Evolutionary conservation across 2,113 vertebrate species (phyloP).

Genomic region (Haplotaxodon microlepis): DNA sequence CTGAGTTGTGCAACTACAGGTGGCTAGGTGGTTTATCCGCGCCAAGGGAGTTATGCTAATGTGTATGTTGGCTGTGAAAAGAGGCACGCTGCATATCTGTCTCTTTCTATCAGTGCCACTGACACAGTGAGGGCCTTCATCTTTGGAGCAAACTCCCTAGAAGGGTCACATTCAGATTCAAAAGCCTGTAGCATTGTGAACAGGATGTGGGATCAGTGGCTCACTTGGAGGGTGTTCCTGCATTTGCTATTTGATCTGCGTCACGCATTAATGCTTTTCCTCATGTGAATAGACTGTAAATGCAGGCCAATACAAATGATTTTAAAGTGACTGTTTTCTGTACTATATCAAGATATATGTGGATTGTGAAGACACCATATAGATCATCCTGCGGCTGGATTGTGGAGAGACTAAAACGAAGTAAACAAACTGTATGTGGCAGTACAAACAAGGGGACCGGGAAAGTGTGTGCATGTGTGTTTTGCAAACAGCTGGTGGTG

Average conservation of each 20-base stretch:
- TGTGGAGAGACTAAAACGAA: background rate
- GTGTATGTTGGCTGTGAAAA: constrained; percentile 38
- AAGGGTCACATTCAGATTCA: constrained; percentile 22
- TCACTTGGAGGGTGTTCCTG: background rate
- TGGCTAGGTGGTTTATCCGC: constrained; percentile 47
- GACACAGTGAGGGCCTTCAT: constrained; percentile 46
- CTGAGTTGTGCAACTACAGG: constrained; percentile 49
- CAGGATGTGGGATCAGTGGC: constrained; percentile 15
- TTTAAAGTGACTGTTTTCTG: background rate
- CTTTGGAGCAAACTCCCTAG: constrained; percentile 16
- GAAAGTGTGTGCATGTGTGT: background rate
- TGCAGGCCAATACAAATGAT: background rate
- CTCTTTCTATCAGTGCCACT: constrained; percentile 61
- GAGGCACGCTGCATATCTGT: constrained; percentile 56
- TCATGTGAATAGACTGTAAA: background rate
- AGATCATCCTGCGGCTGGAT: background rate
- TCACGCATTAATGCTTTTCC: constrained; percentile 6
- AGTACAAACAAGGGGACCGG: background rate
- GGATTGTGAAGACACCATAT: background rate
- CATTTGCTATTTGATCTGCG: constrained; percentile 29
- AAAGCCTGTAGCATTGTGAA: constrained; percentile 7
- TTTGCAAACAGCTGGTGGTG: constrained; percentile 23
- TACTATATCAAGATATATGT: background rate
- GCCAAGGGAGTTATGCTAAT: constrained; percentile 66
- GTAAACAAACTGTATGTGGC: constrained; percentile 6